Conservation (phyloP, 2,113 vertebrate genomes). For the Falcunculus frontatus region DNA sequence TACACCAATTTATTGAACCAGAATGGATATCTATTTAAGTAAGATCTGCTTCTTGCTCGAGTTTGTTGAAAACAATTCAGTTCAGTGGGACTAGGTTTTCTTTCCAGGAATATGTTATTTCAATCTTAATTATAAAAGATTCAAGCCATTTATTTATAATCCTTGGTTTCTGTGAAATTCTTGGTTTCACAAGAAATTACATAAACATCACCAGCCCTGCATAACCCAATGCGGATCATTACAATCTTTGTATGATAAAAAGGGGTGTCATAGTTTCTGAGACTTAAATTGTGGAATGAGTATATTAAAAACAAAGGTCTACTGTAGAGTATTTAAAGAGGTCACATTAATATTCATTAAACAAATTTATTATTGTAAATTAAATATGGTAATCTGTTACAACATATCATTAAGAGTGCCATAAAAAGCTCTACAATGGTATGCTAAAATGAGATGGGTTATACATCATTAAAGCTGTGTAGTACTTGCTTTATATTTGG, state of each 20-base stretch:
- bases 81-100: neutral
- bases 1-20: neutral
- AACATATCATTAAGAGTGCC: constrained; percentile 35
- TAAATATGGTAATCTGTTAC: constrained; percentile 17
- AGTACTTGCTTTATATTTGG: neutral
- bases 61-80: neutral
- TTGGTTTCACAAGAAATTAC: neutral
- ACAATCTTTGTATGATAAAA: neutral
- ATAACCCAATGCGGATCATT: neutral
- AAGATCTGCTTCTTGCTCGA: neutral
- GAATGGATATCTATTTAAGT: neutral
- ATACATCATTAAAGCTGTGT: neutral
- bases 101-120: neutral
- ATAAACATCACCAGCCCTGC: neutral
- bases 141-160: neutral
- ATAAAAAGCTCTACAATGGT: constrained; percentile 10
- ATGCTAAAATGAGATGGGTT: neutral
- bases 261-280: neutral
- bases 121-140: neutral
- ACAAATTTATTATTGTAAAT: constrained; percentile 43
- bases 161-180: neutral
- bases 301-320: constrained; percentile 2
- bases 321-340: neutral
- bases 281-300: neutral
- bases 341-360: constrained; percentile 28